Evolutionary conservation across 1,140 invertebrate genomes (phyloP).

Genomic region (Platyscapa corneri): DNA sequence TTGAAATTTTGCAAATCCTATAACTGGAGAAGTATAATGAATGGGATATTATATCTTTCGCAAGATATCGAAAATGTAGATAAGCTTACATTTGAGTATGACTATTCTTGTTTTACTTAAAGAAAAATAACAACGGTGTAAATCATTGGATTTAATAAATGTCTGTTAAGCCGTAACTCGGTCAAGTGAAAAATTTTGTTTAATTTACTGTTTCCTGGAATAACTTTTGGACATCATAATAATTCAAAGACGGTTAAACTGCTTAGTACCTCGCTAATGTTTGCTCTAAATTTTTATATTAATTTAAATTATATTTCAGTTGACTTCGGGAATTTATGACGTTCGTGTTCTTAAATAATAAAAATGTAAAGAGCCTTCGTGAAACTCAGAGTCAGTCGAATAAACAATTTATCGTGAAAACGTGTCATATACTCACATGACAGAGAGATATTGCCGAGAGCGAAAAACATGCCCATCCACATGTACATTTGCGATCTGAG

Average conservation of each 20-base stretch:
- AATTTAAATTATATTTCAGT: neutral
- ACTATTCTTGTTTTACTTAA: neutral
- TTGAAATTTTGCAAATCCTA: too few relatives aligned
- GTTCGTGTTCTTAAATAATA: neutral
- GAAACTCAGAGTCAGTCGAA: neutral
- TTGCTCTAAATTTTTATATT: too few relatives aligned
- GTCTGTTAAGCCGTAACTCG: neutral
- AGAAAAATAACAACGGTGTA: neutral
- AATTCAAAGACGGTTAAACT: too few relatives aligned
- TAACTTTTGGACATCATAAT: neutral
- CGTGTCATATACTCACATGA: constrained; percentile 62
- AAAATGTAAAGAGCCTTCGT: neutral
- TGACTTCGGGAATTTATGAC: neutral
- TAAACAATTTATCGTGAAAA: constrained; percentile 45
- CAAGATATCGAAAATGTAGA: too few relatives aligned
- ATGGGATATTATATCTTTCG: too few relatives aligned
- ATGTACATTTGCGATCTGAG: constrained; percentile 80
- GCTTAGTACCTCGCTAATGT: too few relatives aligned
- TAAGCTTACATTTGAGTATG: neutral
- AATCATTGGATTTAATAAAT: neutral
- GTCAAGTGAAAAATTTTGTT: neutral
- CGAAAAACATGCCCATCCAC: constrained; percentile 77
- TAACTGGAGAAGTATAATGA: too few relatives aligned
- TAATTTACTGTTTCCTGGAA: neutral
- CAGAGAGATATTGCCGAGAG: constrained; percentile 66